phyloP scores from a whole-genome alignment of 1,140 invertebrate species.

The Patella vulgata region DNA sequence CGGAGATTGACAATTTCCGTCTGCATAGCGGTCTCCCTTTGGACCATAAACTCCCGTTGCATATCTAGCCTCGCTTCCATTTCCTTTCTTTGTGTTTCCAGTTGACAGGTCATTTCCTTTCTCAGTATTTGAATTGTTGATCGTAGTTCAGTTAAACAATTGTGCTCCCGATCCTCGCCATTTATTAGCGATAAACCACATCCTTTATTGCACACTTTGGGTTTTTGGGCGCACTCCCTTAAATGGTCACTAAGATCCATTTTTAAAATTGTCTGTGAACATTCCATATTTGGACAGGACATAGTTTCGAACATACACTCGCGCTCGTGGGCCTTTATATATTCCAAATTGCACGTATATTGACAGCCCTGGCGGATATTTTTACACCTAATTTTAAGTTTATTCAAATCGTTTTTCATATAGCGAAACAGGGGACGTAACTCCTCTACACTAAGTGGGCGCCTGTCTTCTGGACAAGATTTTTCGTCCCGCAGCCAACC shows the following conservation, averaged over 20 bases:
- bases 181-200: conserved; percentile 44
- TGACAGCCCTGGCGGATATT: conserved; percentile 40
- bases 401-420: conserved; percentile 57
- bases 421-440: conserved; percentile 51
- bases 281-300: conserved; percentile 46
- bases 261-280: conserved; percentile 18
- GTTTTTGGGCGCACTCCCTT: conserved; percentile 8
- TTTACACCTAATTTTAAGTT: conserved; percentile 44
- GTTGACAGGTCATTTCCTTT: conserved; percentile 51
- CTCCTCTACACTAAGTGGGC: conserved; percentile 24
- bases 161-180: conserved; percentile 42
- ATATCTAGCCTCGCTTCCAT: conserved; percentile 55
- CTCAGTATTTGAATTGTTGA: conserved; percentile 48
- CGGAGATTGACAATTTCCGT: conserved; percentile 47
- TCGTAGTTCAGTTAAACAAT: conserved; percentile 54
- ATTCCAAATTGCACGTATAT: conserved; percentile 38
- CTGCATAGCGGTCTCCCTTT: conserved; percentile 50
- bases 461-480: conserved; percentile 54
- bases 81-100: conserved; percentile 51
- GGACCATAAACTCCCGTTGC: conserved; percentile 58
- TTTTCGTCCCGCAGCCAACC: conserved; percentile 54
- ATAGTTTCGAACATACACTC: conserved; percentile 39
- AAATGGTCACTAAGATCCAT: conserved; percentile 14
- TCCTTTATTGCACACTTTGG: conserved; percentile 37
- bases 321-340: conserved; percentile 34